Base-by-base conservation (phyloP, 2,113 vertebrate genomes). In the Porphyrio hochstetteri region DNA sequence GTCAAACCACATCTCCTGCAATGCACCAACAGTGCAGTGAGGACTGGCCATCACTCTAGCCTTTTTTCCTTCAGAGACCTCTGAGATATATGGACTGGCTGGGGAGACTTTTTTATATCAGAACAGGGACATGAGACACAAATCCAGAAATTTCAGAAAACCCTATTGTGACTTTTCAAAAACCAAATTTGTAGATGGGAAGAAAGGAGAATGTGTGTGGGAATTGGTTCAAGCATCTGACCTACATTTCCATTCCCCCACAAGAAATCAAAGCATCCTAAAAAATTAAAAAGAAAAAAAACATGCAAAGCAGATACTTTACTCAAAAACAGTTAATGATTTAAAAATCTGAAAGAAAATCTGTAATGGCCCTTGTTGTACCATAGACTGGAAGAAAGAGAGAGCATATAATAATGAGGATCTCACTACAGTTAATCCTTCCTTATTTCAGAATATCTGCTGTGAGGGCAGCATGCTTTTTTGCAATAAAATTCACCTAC, bases 1-100 rank as follows among this genome's bases (percentile, higher is more conserved):
- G 92, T 94, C 2, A 4, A 94, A 83, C 93, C 95, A 64, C 92
- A 94, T 83, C 92, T 95, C 92, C 90, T 91, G 90, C 85, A 91
- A 82, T 17, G 71, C 55, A 77, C 70, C 70, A 59, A 78, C 52
- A 40, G 85, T 9, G 0, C 82, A 80, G 71, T 60, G 52, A 95
- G 92, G 82, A 93, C 64, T 83, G 94, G 72, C 76, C 88, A 77
- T 78, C 56, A 35, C 60, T 80, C 33, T 9, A 38, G 56, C 21
- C 27, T 56, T 93, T 83, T 46, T 78, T 82, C 71, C 88, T 91
- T 68, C 60, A 74, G 59, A 78, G 65, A 25, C 42, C 57, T 83
- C 69, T 93, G 76, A 79, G 72, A 92, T 29, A 95, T 17, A 70
- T 0, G 7, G 56, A 55, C 40, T 60, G 76, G 13, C 53, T 53